Base-by-base conservation (phyloP, 1,140 invertebrate genomes). In the Antheraea mylitta region DNA sequence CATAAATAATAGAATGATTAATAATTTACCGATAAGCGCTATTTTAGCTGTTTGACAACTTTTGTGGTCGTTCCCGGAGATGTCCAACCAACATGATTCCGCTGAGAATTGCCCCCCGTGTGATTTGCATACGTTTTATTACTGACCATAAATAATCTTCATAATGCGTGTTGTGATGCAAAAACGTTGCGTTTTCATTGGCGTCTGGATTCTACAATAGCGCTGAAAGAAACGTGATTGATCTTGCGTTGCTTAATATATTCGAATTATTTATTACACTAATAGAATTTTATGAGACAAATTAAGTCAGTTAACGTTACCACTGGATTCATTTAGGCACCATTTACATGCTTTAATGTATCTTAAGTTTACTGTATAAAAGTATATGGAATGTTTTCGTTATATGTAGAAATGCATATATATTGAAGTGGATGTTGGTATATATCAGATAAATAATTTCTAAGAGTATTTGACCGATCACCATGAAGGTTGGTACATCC, bases 121-220 rank as follows among this genome's bases (percentile, higher is more conserved):
- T 83, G 74, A 80, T 85, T 86, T 86, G 74, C 84, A 85, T 85
- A 78, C 73, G 76, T 76, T 77, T 78, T 81, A 81, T 80, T 76
- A 71, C 82, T 58, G 42, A 53, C 69, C 72, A 69, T 81, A 80
- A 85, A 83, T 77, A 77, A 77, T 74, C 72, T 59, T 70, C 66
- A 71, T 70, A 72, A 70, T 58, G 68, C 67, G 64, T 68, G 70
- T 74, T 73, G 74, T 74, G 62, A 73, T 66, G 67, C 68, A 63
- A 72, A 77, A 72, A 77, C 68, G 59, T 66, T 30, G 66, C 38
- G 22, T 68, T 70, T 68, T 72, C 61, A 61, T 30, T 61, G 60
- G 30, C 60, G 30, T 36, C 60, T 36, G 30, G 60, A 61, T 61
- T 61, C 60, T 22, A 22, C 30, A 61, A 36, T n/a, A 30, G 60